Conservation (phyloP, 2,888 invertebrate genomes). For the Drosophila conformis region DNA sequence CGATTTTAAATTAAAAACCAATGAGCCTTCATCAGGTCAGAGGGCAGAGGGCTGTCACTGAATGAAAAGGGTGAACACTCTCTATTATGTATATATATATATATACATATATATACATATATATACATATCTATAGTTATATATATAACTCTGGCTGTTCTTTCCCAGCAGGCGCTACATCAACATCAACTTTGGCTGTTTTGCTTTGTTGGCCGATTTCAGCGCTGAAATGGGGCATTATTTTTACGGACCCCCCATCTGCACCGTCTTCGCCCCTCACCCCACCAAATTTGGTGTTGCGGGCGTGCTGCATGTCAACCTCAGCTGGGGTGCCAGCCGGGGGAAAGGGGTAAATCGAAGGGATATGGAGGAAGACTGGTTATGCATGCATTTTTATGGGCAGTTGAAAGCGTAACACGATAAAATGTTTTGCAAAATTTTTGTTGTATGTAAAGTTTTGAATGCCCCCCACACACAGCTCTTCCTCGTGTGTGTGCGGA, state of each 20-base stretch:
- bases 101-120: not conserved
- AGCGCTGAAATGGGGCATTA: conserved; percentile 64
- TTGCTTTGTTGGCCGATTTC: conserved; percentile 67
- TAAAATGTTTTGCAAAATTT: conserved; percentile 73
- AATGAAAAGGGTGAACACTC: conserved; percentile 67
- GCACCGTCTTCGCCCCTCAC: not conserved
- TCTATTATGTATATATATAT: not conserved
- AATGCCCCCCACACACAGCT: conserved; percentile 68
- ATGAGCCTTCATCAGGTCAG: conserved; percentile 61
- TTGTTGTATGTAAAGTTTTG: conserved; percentile 69
- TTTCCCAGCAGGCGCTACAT: conserved; percentile 38
- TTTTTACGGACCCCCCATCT: conserved; percentile 51
- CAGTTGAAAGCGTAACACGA: conserved; percentile 76
- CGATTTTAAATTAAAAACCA: conserved; percentile 73
- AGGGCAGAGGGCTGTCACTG: conserved; percentile 54
- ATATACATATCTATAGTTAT: not conserved
- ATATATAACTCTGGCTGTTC: conserved; percentile 1
- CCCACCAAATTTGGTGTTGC: not conserved
- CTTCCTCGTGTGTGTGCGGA: conserved; percentile 50
- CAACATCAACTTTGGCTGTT: conserved; percentile 60
- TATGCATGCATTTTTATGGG: conserved; percentile 75
- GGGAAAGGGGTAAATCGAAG: not conserved
- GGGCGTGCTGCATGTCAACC: conserved; percentile 22
- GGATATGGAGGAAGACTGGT: conserved; percentile 11
- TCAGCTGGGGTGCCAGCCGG: not conserved